phyloP scores from a whole-genome alignment of 2,113 vertebrate genomes.

The Regulus satrapa region DNA sequence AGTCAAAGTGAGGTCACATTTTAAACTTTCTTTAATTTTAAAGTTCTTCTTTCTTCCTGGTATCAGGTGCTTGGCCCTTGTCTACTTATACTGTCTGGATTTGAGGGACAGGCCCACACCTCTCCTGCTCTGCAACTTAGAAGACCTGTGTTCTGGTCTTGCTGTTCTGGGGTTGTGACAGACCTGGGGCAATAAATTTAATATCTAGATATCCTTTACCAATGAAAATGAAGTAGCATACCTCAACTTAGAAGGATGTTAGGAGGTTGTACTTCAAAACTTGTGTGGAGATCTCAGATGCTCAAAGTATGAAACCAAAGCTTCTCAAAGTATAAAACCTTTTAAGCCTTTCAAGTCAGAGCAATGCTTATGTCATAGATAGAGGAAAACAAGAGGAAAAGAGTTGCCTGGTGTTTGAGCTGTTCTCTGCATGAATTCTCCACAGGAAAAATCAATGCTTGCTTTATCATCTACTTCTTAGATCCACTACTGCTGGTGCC shows the following conservation, averaged over 20 bases:
- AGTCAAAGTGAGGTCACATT: background rate
- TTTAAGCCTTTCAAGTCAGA: background rate
- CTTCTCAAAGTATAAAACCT: background rate
- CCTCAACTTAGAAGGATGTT: background rate
- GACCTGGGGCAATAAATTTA: background rate
- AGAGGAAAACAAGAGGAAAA: background rate
- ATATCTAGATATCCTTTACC: background rate
- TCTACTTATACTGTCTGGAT: background rate
- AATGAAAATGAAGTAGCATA: background rate
- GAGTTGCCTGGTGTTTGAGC: background rate
- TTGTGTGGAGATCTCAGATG: background rate
- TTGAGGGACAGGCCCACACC: background rate
- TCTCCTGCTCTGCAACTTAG: background rate
- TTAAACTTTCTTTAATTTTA: background rate
- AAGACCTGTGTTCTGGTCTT: background rate
- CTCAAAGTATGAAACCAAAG: background rate
- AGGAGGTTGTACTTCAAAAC: background rate
- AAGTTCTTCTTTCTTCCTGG: background rate
- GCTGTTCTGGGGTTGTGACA: background rate
- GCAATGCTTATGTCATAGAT: background rate
- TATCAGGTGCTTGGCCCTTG: background rate
- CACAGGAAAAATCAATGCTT: background rate
- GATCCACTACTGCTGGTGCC: background rate
- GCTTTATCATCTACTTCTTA: background rate
- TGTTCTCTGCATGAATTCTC: background rate